Base-by-base conservation (phyloP, 2,888 invertebrate species). In the Drosophila macrothrix region DNA sequence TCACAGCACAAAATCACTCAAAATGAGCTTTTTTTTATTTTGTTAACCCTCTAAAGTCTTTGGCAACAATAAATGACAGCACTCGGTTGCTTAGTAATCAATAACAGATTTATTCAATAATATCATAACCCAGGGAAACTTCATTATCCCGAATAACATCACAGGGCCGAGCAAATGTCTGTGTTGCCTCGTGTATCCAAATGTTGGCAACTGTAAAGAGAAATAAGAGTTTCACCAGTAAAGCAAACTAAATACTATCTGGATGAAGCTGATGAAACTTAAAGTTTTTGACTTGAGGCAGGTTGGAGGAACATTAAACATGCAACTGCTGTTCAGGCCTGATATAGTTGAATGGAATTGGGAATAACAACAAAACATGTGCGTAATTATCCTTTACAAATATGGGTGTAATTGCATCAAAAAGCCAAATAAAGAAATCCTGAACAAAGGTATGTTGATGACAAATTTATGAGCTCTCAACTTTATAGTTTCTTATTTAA, bases 111-210 rank as follows among this genome's bases (percentile, higher is more conserved):
- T 84, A 92, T 82, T 85, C 85, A 55, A 91, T 84, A 65, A 74
- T 80, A 50, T 76, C 74, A 78, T 90, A 92, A 53, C 79, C 68
- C 16, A 88, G 53, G 12, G 92, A 92, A 53, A 83, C 65, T 66
- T 91, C 91, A 78, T 91, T 78, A 73, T 92, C 92, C 63, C 87
- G 88, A 49, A 82, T 56, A 55, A 90, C 67, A 41, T 79, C 85
- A 85, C 95, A 95, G 3, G 95, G 95, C 88, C 95, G 93, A 54
- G 92, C 92, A 90, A 97, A 96, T 92, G 97, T 97, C 93, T 98
- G 97, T 29, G 97, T 97, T 78, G 95, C 92, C 91, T 97, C 97
- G 92, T 97, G 97, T 60, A 98, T 95, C 97, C 98, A 98, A 93
- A 97, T 97, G 93, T 98, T 98, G 22, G 96, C 96, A 73, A 97